Base-by-base conservation (phyloP, 1,140 invertebrate species). In the Anastatus disparis region DNA sequence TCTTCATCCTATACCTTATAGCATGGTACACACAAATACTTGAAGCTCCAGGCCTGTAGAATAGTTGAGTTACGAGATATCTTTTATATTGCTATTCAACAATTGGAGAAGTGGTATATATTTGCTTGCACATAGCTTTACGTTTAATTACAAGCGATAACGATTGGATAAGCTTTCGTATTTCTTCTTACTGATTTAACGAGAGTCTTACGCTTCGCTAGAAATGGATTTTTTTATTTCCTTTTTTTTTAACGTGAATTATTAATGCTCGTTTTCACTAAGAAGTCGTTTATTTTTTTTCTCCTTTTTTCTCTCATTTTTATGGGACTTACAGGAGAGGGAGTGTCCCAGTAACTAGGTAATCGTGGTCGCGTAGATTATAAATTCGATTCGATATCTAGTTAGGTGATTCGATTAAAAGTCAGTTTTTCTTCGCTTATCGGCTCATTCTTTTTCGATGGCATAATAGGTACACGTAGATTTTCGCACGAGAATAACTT, bases 111-210 rank as follows among this genome's bases (percentile, higher is more conserved):
- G 52, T 55, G 52, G 29, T 35, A 27, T 55, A 55, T n/a, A 10
- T 10, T 10, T 4, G 15, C 52, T 13, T 13, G 52, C 29, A 48
- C 46, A 52, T n/a, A n/a, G 27, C 29, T 52, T 50, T 31, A 31
- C 44, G 46, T 64, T n/a, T 64, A 64, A 64, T 64, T 64, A 52
- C 46, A 29, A 17, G 40, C 31, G 61, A 64, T 64, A 64, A 64
- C 46, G 61, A 52, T 52, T 52, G 61, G 29, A 35, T 50, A 29
- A 52, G 12, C 61, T n/a, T 13, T 55, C 52, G 27, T 35, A 13
- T 3, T 17, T 52, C 26, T 13, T 22, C 13, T 22, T 15, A 8
- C 46, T 61, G 59, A 48, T 62, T 64, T 64, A 52, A 52, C 42
- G 40, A 63, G 46, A 1, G 24, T 42, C n/a, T 24, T 0, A 10